Base-by-base conservation (phyloP, 1,140 invertebrate species). In the Rhopalosiphum maidis region DNA sequence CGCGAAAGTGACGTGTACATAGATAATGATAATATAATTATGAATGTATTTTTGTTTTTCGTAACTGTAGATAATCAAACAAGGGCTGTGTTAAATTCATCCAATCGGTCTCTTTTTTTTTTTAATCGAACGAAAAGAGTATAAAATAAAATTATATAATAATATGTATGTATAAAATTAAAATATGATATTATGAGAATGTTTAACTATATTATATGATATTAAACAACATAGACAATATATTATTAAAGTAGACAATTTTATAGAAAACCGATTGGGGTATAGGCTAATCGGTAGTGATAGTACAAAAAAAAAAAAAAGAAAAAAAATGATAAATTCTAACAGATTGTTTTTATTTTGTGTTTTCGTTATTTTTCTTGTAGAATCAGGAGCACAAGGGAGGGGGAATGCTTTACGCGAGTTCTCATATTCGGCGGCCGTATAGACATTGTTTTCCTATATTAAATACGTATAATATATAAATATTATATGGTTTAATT, bases 21-120 rank as follows among this genome's bases (percentile, higher is more conserved):
- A 91, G 23, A 82, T 88, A 77, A 77, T 77, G 60, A 77, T 77
- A 77, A 89, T 25, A 22, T 35, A 51, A 43, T 51, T 35, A 60
- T 90, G 30, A 90, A 60, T 85, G 91, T 93, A 93, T 85, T 91
- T 82, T 41, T 92, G 25, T 85, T 82, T 51, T 54, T 83, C 23
- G 35, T 93, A 93, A 93, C 91, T 93, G 91, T 93, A 93, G 91
- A 93, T 93, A 93, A 93, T 93, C 91, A 93, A 93, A 93, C 91
- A 93, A 93, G 82, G 91, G 91, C 91, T 93, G 91, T 93, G 91
- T 93, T 85, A 86, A 93, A 93, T 93, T 93, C 91, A 93, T 93
- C 91, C 91, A 93, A 93, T 93, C 91, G 91, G 91, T 93, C 91
- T 93, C 77, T 93, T 54, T 93, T 55, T 93, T 46, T 55, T 77